Percentiles rank a stretch among this genome's conserved stretches.
phyloP scores from a whole-genome alignment of 2,888 invertebrate species.

The Drosophila merina region DNA sequence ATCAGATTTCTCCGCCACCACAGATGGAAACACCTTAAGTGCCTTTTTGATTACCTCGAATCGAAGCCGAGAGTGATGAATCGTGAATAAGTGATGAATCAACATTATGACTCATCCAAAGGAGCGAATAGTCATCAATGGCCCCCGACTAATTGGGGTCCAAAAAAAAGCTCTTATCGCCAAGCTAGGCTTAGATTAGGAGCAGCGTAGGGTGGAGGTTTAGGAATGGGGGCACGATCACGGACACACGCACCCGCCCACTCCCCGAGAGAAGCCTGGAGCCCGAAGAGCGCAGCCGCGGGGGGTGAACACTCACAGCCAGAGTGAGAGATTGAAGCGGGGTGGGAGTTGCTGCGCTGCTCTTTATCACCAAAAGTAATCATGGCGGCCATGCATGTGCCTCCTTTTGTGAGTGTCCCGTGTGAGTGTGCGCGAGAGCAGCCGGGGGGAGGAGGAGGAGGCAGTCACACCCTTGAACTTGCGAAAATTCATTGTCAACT shows the following conservation, averaged over 20 bases:
- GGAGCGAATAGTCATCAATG: not conserved
- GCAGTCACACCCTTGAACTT: constrained; percentile 84
- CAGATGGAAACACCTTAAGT: not conserved
- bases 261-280: constrained; percentile 12
- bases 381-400: constrained; percentile 65
- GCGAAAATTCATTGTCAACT: constrained; percentile 62
- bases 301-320: constrained; percentile 26
- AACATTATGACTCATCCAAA: constrained; percentile 7
- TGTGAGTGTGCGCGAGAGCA: constrained; percentile 21
- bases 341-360: constrained; percentile 63
- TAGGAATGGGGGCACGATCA: constrained; percentile 23
- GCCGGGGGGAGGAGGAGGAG: constrained; percentile 27
- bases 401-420: constrained; percentile 23
- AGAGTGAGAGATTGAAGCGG: constrained; percentile 30
- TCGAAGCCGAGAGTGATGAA: not conserved
- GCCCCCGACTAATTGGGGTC: constrained; percentile 14
- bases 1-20: constrained; percentile 11
- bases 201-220: not conserved
- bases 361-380: constrained; percentile 68
- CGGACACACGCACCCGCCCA: constrained; percentile 1
- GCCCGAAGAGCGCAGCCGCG: constrained; percentile 25
- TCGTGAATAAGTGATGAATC: constrained; percentile 8
- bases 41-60: constrained; percentile 2
- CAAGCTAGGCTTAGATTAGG: constrained; percentile 3
- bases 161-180: constrained; percentile 19